Evolutionary conservation across 2,113 vertebrate genomes (phyloP).

Genomic region (cattle (Bos taurus)): ARS-UCD2.0 NC_037331.1:42003501-42004000

Average conservation of each 20-base stretch:
- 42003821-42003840: background rate
- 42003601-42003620: background rate
- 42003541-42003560: background rate
- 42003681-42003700: background rate
- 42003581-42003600: background rate
- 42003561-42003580: background rate
- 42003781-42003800: background rate
- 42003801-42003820: background rate
- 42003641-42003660: background rate
- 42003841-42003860: background rate
- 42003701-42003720: background rate
- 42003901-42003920: background rate
- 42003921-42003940: background rate
- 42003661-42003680: background rate
- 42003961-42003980: background rate
- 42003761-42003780: background rate
- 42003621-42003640: background rate
- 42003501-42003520: background rate
- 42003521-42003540: background rate
- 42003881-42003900: background rate
- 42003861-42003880: background rate
- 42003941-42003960: background rate
- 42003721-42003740: background rate
- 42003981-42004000: background rate
- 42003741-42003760: background rate